These are phyloP conservation scores for Heliconius hortense DNA, from an alignment of 2,888 invertebrate species.

Conservation along the genomic window DNA sequence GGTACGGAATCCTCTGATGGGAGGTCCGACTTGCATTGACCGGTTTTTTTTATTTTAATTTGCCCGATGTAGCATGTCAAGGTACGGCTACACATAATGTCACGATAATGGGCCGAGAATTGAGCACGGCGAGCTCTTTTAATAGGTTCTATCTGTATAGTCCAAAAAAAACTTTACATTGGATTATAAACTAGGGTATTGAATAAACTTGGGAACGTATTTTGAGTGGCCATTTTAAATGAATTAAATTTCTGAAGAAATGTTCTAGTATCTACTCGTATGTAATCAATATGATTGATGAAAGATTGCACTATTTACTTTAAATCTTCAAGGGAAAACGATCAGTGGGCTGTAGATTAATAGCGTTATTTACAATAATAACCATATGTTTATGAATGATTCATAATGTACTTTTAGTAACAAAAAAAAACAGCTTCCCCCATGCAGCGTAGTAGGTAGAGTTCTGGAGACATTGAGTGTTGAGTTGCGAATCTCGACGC, in stretches of 20 bases:
- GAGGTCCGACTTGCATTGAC: no score
- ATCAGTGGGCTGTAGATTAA: slow-evolving; percentile 17
- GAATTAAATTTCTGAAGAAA: not conserved
- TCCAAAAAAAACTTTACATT: not conserved
- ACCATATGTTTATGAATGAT: no score
- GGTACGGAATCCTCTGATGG: no score
- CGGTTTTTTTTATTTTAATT: not conserved
- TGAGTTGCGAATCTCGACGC: no score
- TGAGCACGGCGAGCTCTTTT: not conserved
- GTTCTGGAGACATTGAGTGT: no score
- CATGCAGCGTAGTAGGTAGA: no score
- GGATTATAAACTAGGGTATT: not conserved
- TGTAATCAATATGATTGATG: slow-evolving; percentile 11
- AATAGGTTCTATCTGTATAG: not conserved
- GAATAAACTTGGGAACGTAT: not conserved
- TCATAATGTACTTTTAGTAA: no score
- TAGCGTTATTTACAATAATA: not conserved
- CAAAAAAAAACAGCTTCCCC: no score
- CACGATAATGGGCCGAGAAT: not conserved
- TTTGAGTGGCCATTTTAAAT: not conserved
- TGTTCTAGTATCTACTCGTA: slow-evolving; percentile 1
- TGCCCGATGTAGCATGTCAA: not conserved
- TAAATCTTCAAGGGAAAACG: slow-evolving; percentile 23
- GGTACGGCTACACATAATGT: not conserved
- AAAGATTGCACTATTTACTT: slow-evolving; percentile 28